A percentile compares a stretch with the other conserved stretches of the same genome.
Conservation (phyloP, 1,140 invertebrate species). For the Rhysida immarginata region DNA sequence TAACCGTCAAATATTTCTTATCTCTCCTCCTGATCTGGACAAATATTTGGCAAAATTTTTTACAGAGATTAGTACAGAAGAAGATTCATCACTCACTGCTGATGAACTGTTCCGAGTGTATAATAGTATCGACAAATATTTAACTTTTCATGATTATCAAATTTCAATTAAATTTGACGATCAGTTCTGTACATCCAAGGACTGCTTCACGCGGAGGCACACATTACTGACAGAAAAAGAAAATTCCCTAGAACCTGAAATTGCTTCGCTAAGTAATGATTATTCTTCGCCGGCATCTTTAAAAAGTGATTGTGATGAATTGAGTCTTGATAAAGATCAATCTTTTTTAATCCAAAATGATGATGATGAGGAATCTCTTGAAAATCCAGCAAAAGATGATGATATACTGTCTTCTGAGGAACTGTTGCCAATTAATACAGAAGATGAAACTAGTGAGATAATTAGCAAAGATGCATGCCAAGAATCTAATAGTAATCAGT, state of each 20-base stretch:
- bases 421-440: no score
- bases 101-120: not conserved
- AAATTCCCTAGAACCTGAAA: no score
- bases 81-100: not conserved
- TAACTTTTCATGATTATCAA: not conserved
- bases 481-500: no score
- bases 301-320: no score
- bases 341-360: no score
- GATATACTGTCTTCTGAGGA: no score
- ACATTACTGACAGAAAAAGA: not conserved
- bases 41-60: conserved; percentile 1
- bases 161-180: not conserved
- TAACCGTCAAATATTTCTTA: not conserved
- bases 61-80: not conserved
- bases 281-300: no score
- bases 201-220: not conserved
- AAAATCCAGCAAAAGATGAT: not conserved
- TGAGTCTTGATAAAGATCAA: no score
- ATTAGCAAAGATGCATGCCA: no score
- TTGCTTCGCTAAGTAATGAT: no score
- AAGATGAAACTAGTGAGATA: no score
- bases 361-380: not conserved
- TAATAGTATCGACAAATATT: not conserved
- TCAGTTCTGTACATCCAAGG: not conserved
- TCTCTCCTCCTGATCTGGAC: not conserved